These are phyloP conservation scores for Trissoscelio sp. DNA, from an alignment of 2,888 invertebrate genomes.

Conservation along the genomic window DNA sequence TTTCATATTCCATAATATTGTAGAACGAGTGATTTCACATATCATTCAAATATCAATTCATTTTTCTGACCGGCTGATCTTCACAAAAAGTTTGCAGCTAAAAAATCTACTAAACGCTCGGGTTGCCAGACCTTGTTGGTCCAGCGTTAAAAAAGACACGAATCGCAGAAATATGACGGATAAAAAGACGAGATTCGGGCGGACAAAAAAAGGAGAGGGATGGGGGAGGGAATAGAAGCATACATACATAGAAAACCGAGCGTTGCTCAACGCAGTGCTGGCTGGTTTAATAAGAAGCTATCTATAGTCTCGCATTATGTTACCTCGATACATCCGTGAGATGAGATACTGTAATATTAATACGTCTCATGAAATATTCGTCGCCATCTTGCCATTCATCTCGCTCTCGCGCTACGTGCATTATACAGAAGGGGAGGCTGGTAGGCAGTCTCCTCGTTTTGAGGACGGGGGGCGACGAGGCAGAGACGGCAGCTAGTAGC, in stretches of 20 bases:
- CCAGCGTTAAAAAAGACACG: not conserved
- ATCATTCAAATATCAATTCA: no score
- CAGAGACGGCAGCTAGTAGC: slow-evolving; percentile 52
- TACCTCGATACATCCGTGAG: slow-evolving; percentile 83
- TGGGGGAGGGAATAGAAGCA: slow-evolving; percentile 41
- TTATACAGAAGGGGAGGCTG: slow-evolving; percentile 69
- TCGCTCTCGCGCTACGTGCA: slow-evolving; percentile 74
- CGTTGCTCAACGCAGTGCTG: slow-evolving; percentile 76
- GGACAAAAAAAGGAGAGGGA: slow-evolving; percentile 33
- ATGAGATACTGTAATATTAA: slow-evolving; percentile 83
- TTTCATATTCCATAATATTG: no score
- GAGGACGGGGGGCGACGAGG: slow-evolving; percentile 78
- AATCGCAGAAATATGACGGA: not conserved
- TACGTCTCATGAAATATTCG: slow-evolving; percentile 83
- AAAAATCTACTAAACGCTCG: no score
- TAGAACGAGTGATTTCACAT: no score
- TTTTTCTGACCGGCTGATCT: no score
- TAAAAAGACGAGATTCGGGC: not conserved
- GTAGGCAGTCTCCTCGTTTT: slow-evolving; percentile 70
- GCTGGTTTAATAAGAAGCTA: slow-evolving; percentile 84
- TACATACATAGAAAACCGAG: slow-evolving; percentile 66
- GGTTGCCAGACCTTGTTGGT: not conserved
- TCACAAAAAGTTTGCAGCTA: no score
- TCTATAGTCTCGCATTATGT: slow-evolving; percentile 85
- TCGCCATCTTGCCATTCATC: slow-evolving; percentile 83